A percentile compares a stretch with the other conserved stretches of the same genome.
These are phyloP conservation scores for Orycteropus afer DNA, from an alignment of 2,113 vertebrate genomes.

Conservation along the genomic window DNA sequence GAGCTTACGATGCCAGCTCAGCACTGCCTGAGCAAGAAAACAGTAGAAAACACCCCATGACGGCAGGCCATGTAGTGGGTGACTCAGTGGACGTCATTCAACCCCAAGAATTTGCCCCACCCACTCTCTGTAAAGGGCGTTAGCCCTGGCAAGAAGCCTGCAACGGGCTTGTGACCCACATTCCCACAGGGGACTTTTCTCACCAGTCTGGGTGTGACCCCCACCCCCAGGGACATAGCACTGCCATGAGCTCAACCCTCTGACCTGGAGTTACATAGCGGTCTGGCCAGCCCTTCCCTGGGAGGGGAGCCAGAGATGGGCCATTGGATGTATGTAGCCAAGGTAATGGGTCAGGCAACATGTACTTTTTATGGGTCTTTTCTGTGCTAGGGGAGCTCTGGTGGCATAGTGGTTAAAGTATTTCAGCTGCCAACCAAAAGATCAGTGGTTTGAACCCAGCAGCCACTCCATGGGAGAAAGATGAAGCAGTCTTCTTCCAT, in stretches of 20 bases:
- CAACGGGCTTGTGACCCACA: constrained; percentile 23
- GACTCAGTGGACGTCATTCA: constrained; percentile 63
- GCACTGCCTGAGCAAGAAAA: neutral
- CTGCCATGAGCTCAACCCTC: constrained; percentile 57
- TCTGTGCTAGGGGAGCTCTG: no score
- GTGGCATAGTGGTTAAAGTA: no score
- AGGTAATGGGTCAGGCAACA: neutral
- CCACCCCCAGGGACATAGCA: neutral
- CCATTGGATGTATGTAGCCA: neutral
- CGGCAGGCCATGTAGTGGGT: neutral
- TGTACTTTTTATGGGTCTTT: neutral
- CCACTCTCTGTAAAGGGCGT: neutral
- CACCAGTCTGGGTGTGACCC: constrained; percentile 38
- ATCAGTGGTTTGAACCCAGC: no score
- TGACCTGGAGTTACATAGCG: neutral
- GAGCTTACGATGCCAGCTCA: constrained; percentile 70
- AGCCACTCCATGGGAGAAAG: no score
- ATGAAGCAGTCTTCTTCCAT: no score
- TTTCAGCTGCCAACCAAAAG: no score
- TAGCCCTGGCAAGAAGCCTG: constrained; percentile 1
- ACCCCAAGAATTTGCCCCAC: constrained; percentile 2
- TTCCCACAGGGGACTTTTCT: constrained; percentile 63
- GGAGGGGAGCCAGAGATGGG: neutral
- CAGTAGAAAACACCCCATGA: constrained; percentile 49
- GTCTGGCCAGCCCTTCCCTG: neutral